phyloP scores from a whole-genome alignment of 2,888 invertebrate species.

The Netelia fuscicornis region DNA sequence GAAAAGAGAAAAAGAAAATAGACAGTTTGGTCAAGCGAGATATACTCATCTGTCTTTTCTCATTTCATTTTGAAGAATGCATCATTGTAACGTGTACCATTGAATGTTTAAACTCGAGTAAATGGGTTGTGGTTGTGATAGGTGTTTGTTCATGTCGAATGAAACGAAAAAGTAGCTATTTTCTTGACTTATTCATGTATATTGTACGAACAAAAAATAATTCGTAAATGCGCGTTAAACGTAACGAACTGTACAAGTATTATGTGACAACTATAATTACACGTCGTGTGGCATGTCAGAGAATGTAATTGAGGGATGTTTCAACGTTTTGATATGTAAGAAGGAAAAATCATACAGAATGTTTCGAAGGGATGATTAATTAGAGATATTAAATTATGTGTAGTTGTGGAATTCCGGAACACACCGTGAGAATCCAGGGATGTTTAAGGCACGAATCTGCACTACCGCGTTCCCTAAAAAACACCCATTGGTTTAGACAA shows the following conservation, averaged over 20 bases:
- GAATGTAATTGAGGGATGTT: slow-evolving; percentile 42
- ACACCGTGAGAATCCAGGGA: slow-evolving; percentile 87
- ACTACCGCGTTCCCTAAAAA: slow-evolving; percentile 86
- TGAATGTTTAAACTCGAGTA: slow-evolving; percentile 11
- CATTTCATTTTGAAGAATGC: not conserved
- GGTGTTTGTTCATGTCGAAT: slow-evolving; percentile 27
- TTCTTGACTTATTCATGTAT: slow-evolving; percentile 70
- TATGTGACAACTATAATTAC: slow-evolving; percentile 56
- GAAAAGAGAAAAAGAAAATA: slow-evolving; percentile 61
- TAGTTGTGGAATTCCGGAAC: slow-evolving; percentile 79
- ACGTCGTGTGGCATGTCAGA: slow-evolving; percentile 54
- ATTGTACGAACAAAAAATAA: slow-evolving; percentile 67
- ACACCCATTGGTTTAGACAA: slow-evolving; percentile 43
- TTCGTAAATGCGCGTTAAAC: slow-evolving; percentile 69
- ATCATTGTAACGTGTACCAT: slow-evolving; percentile 2
- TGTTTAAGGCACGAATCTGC: slow-evolving; percentile 87
- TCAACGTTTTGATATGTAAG: slow-evolving; percentile 52
- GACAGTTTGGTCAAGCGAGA: slow-evolving; percentile 47
- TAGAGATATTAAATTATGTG: slow-evolving; percentile 72
- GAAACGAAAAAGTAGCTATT: slow-evolving; percentile 51
- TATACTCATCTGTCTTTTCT: not conserved
- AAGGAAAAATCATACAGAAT: slow-evolving; percentile 71
- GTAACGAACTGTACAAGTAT: slow-evolving; percentile 72
- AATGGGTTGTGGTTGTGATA: slow-evolving; percentile 3
- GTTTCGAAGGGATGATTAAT: slow-evolving; percentile 70